A percentile compares a stretch with the other conserved stretches of the same genome.
Conservation (phyloP, 92 coral and sea anemone species). For the Bergia puertoricense region DNA sequence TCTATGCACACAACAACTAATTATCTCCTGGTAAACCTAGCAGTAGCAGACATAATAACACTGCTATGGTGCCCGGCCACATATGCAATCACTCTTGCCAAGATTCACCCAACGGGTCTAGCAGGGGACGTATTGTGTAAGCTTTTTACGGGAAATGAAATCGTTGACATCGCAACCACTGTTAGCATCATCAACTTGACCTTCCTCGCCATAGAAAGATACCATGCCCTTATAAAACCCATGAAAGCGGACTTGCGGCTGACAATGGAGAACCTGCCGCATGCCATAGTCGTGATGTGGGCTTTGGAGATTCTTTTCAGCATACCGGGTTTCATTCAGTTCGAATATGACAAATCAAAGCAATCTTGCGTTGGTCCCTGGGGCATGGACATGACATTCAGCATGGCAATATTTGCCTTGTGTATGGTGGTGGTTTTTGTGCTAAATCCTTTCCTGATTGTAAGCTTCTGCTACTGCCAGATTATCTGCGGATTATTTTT, state of each 20-base stretch:
- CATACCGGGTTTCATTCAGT: constrained; percentile 29
- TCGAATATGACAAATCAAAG: constrained; percentile 7
- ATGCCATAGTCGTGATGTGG: constrained; percentile 2
- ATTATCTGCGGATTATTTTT: constrained; percentile 14
- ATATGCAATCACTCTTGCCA: constrained; percentile 13
- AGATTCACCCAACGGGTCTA: constrained; percentile 28
- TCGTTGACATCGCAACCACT: constrained; percentile 31
- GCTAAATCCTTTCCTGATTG: constrained; percentile 17
- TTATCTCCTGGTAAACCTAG: constrained; percentile 25
- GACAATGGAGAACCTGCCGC: constrained; percentile 10
- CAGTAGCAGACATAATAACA: constrained; percentile 9
- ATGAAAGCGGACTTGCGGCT: constrained; percentile 7
- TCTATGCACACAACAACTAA: constrained; percentile 40
- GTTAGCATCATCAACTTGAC: constrained; percentile 31
- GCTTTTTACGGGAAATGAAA: constrained; percentile 32
- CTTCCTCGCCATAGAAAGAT: constrained; percentile 31
- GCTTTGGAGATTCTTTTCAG: background rate
- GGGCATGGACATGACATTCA: constrained; percentile 6
- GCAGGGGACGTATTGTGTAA: constrained; percentile 30
- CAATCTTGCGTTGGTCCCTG: constrained; percentile 27
- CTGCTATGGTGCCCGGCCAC: constrained; percentile 30
- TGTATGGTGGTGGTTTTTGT: constrained; percentile 31
- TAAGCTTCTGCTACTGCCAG: constrained; percentile 21
- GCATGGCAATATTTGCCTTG: constrained; percentile 23
- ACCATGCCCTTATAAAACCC: constrained; percentile 30